These are phyloP conservation scores for Lithosia quadra DNA, from an alignment of 2,888 invertebrate genomes.

Conservation along the genomic window DNA sequence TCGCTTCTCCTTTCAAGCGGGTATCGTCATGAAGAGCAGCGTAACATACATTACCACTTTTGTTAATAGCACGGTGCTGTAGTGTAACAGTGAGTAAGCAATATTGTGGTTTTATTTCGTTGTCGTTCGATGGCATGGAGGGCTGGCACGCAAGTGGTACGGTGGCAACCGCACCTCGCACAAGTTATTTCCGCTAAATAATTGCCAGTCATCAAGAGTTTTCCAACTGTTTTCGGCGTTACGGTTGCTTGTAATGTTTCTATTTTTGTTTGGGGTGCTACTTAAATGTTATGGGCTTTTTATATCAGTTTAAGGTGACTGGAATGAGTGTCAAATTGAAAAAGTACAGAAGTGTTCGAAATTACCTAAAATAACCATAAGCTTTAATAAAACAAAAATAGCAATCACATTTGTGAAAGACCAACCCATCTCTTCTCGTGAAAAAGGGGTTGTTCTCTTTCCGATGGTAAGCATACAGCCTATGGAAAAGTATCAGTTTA, in stretches of 20 bases:
- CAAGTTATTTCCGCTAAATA: constrained; percentile 73
- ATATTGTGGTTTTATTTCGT: constrained; percentile 46
- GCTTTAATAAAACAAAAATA: too few species aligned
- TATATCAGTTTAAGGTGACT: constrained; percentile 1
- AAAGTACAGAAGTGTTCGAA: background rate
- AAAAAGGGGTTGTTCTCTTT: background rate
- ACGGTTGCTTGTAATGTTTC: constrained; percentile 45
- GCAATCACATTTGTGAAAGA: too few species aligned
- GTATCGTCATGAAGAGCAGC: background rate
- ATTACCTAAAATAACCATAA: too few species aligned
- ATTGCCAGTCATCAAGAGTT: constrained; percentile 71
- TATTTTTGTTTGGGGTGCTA: constrained; percentile 33
- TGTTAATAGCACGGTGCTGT: constrained; percentile 41
- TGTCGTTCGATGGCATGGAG: constrained; percentile 50
- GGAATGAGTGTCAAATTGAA: background rate
- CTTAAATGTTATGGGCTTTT: background rate
- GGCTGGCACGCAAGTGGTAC: constrained; percentile 51
- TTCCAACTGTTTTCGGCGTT: constrained; percentile 55
- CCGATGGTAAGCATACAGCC: background rate
- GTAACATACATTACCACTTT: constrained; percentile 59
- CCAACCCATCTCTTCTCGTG: background rate
- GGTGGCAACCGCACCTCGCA: constrained; percentile 56
- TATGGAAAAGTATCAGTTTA: background rate
- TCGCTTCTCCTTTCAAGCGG: constrained; percentile 1
- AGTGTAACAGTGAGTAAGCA: constrained; percentile 46